phyloP scores from a whole-genome alignment of 2,113 vertebrate species.

The Motacilla tschutschensis region DNA sequence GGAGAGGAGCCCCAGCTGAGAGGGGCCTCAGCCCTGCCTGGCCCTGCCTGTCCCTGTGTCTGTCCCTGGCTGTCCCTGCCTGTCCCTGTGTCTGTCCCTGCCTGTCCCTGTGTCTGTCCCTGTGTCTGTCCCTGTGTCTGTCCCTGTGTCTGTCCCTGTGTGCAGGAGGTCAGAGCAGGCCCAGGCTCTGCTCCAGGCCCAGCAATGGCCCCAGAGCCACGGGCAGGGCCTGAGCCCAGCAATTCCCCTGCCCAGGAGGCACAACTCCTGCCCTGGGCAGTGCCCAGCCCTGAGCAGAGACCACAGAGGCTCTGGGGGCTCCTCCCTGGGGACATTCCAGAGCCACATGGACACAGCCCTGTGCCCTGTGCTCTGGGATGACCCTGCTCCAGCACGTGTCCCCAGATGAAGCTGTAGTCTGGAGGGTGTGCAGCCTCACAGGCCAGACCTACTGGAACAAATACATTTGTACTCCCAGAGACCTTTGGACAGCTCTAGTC shows the following conservation, averaged over 20 bases:
- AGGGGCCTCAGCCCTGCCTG: not conserved
- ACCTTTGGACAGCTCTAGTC: conserved; percentile 42
- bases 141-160: not conserved
- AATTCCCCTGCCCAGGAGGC: not conserved
- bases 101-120: no score
- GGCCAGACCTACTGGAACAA: not conserved
- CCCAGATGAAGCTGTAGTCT: not conserved
- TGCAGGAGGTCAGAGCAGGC: not conserved
- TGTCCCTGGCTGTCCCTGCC: no score
- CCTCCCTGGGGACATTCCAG: not conserved
- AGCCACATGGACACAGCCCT: accelerated
- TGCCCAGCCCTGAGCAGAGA: not conserved
- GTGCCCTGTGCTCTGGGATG: not conserved
- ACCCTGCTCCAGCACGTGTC: not conserved
- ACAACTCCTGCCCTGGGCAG: not conserved
- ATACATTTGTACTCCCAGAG: not conserved
- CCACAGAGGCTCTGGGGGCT: not conserved
- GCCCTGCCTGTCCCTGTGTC: no score
- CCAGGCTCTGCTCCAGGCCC: not conserved
- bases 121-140: no score
- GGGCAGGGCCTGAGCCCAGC: not conserved
- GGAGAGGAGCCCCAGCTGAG: not conserved
- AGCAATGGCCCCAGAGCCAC: not conserved
- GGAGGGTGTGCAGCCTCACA: not conserved
- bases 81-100: not conserved